A percentile compares a stretch with the other conserved stretches of the same genome.
Conservation (phyloP, 2,888 invertebrate genomes). For the Andrena minutula region DNA sequence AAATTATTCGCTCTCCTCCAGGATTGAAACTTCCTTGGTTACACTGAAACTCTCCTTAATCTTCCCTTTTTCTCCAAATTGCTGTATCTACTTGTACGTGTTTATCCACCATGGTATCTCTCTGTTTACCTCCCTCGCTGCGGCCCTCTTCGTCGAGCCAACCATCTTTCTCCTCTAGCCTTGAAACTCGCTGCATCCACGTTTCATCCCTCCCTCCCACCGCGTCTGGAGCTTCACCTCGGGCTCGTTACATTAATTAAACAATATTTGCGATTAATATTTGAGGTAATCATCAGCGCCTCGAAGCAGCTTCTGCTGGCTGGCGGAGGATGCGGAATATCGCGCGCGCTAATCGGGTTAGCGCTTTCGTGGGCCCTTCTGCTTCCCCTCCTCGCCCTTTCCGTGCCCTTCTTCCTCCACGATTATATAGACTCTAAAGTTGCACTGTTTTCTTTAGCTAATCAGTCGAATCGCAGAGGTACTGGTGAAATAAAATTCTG, state of each 20-base stretch:
- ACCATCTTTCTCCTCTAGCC: constrained; percentile 19
- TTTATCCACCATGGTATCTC: constrained; percentile 36
- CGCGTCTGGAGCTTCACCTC: constrained; percentile 60
- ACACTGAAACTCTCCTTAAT: not conserved
- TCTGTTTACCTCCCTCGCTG: constrained; percentile 45
- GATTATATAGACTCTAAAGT: not conserved
- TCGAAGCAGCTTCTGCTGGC: constrained; percentile 72
- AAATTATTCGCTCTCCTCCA: constrained; percentile 27
- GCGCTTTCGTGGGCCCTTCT: constrained; percentile 68
- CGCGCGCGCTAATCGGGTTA: constrained; percentile 78
- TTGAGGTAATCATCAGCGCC: constrained; percentile 82
- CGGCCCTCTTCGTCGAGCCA: constrained; percentile 18
- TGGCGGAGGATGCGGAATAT: constrained; percentile 72
- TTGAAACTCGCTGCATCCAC: constrained; percentile 50
- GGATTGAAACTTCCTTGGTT: not conserved
- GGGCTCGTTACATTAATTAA: constrained; percentile 81
- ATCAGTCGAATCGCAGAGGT: constrained; percentile 7
- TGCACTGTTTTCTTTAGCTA: not conserved
- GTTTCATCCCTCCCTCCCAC: constrained; percentile 52
- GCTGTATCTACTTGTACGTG: constrained; percentile 31
- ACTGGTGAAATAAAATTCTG: not conserved
- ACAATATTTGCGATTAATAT: constrained; percentile 84
- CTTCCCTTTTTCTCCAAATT: constrained; percentile 8
- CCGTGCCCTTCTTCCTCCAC: not conserved
- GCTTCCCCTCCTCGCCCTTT: constrained; percentile 35